phyloP scores from a whole-genome alignment of 2,888 invertebrate genomes.

The Dynastes maya region DNA sequence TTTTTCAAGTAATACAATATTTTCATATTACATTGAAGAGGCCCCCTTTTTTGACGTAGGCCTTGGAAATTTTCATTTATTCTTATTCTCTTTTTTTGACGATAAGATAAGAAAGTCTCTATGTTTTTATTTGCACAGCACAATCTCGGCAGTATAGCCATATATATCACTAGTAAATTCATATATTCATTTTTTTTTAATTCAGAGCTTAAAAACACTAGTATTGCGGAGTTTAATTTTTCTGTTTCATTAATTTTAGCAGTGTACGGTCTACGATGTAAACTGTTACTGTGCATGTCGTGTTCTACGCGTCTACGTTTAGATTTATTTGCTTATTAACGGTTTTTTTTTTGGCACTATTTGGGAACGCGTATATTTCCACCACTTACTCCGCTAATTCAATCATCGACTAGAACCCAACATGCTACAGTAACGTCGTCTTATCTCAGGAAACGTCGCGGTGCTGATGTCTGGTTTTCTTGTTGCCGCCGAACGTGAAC shows the following conservation, averaged over 20 bases:
- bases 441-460: constrained; percentile 72
- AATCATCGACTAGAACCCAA: constrained; percentile 47
- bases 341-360: constrained; percentile 53
- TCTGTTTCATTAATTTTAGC: not conserved
- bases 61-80: constrained; percentile 50
- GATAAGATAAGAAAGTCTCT: constrained; percentile 26
- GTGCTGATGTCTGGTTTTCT: constrained; percentile 71
- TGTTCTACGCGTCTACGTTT: constrained; percentile 9
- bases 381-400: not conserved
- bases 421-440: constrained; percentile 71
- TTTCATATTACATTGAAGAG: constrained; percentile 37
- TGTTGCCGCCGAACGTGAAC: constrained; percentile 74
- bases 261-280: not conserved
- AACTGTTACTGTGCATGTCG: constrained; percentile 47
- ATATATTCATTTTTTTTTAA: constrained; percentile 37
- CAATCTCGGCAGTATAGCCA: constrained; percentile 57
- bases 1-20: constrained; percentile 12
- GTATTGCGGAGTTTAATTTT: constrained; percentile 53
- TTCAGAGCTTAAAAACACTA: constrained; percentile 37
- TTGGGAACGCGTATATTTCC: constrained; percentile 38
- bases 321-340: not conserved
- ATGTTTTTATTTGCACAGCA: constrained; percentile 55
- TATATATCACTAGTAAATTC: constrained; percentile 57
- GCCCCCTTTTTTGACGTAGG: constrained; percentile 37
- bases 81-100: constrained; percentile 21